Percentiles rank a stretch among this genome's conserved stretches.
Evolutionary conservation across 2,888 invertebrate species (phyloP).

Genomic region (Cryptus viduatorius): DNA sequence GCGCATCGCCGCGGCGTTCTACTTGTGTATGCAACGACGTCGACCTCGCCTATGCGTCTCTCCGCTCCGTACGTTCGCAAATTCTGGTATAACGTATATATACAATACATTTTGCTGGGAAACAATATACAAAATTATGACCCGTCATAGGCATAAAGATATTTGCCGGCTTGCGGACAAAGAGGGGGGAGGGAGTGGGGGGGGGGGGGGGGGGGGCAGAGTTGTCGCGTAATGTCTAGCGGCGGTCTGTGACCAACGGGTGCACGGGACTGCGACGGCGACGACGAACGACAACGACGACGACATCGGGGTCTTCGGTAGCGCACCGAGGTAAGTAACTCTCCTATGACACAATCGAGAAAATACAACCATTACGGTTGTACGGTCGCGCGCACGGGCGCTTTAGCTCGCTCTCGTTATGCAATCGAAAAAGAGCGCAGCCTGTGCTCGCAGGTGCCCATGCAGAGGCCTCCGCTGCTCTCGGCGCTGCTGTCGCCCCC

Average conservation of each 20-base stretch:
- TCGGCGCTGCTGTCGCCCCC: conserved; percentile 45
- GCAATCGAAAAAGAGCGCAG: conserved; percentile 66
- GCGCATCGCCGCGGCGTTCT: conserved; percentile 58
- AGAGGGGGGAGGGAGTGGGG: neutral
- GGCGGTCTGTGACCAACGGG: conserved; percentile 70
- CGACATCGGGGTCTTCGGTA: conserved; percentile 70
- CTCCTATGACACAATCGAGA: conserved; percentile 82
- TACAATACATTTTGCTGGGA: neutral
- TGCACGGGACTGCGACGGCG: conserved; percentile 65
- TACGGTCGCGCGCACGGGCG: conserved; percentile 54
- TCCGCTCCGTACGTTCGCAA: neutral
- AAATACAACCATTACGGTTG: conserved; percentile 80
- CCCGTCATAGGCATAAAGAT: neutral
- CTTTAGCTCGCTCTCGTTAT: conserved; percentile 61
- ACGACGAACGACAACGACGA: conserved; percentile 74
- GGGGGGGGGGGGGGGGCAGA: neutral
- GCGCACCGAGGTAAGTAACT: conserved; percentile 49
- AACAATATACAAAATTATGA: neutral
- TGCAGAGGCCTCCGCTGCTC: conserved; percentile 48
- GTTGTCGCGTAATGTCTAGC: conserved; percentile 70
- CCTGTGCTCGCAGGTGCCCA: conserved; percentile 59
- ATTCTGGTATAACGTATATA: neutral
- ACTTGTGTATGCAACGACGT: conserved; percentile 62
- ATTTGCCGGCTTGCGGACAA: neutral
- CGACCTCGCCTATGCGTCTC: conserved; percentile 40